Evolutionary conservation across 2,113 vertebrate species (phyloP).

Genomic region (Anoura caudifer): DNA sequence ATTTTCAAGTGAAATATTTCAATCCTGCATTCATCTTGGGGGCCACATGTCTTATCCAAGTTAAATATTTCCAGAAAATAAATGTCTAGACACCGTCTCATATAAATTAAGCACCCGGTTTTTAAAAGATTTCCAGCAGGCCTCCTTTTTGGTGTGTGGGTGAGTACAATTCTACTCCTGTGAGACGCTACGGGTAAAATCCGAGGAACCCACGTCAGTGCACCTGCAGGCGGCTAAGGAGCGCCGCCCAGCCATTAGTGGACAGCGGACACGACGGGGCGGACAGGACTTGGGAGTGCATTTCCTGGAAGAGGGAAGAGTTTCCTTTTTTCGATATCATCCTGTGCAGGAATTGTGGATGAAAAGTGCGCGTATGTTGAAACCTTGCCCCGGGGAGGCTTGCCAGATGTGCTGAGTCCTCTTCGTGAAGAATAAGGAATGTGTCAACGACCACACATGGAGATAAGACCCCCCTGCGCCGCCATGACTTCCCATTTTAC

Average conservation of each 20-base stretch:
- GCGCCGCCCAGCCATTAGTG: background rate
- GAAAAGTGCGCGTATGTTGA: background rate
- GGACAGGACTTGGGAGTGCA: background rate
- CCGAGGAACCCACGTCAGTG: background rate
- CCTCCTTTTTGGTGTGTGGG: constrained; percentile 44
- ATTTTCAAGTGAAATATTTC: constrained; percentile 72
- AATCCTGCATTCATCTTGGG: constrained; percentile 73
- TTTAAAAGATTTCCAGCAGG: constrained; percentile 65
- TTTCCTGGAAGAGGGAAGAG: background rate
- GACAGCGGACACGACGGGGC: background rate
- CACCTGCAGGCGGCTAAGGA: background rate
- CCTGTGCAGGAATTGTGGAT: background rate
- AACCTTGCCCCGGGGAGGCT: background rate
- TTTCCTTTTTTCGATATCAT: background rate
- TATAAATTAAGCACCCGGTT: constrained; percentile 72
- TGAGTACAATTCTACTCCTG: constrained; percentile 38
- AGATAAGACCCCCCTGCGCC: background rate
- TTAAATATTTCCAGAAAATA: constrained; percentile 79
- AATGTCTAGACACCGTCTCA: constrained; percentile 76
- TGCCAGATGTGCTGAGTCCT: background rate
- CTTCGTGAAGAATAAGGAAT: background rate
- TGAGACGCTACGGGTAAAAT: constrained; percentile 10
- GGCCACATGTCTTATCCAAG: constrained; percentile 73
- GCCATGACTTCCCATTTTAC: background rate
- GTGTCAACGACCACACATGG: background rate